Conservation (phyloP, 2,797 vertebrate genomes). For the Saxicola maurus region DNA sequence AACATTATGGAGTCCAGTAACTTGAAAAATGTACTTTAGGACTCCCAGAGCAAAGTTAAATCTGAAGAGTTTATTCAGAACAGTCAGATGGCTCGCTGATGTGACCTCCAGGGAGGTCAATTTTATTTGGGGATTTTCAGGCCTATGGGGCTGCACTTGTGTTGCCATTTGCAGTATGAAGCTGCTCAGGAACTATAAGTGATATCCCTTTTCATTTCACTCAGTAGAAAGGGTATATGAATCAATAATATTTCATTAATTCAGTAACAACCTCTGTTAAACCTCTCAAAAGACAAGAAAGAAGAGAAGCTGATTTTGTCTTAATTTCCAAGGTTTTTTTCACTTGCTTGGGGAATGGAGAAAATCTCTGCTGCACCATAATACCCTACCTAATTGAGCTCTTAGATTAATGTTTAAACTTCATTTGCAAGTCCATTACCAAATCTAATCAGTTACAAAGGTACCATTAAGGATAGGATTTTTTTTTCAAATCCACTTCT, state of each 20-base stretch:
- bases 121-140: background rate
- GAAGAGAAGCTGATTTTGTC: slow-evolving; percentile 31
- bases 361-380: slow-evolving; percentile 19
- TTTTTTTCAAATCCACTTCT: background rate
- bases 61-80: background rate
- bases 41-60: background rate
- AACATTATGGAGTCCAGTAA: background rate
- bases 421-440: slow-evolving; percentile 65
- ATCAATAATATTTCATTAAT: slow-evolving; percentile 54
- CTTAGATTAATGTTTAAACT: slow-evolving; percentile 63
- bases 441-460: slow-evolving; percentile 54
- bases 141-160: background rate
- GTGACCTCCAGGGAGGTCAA: background rate
- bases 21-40: background rate
- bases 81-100: background rate
- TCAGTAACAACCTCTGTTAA: slow-evolving; percentile 45
- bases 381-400: slow-evolving; percentile 45
- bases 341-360: slow-evolving; percentile 22
- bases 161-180: background rate
- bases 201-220: background rate
- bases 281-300: slow-evolving; percentile 39
- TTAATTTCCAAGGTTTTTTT: slow-evolving; percentile 33
- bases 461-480: slow-evolving; percentile 27
- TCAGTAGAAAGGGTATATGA: background rate
- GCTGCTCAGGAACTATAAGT: background rate